Conservation (phyloP, 2,797 vertebrate genomes). For the Bovichtus diacanthus region DNA sequence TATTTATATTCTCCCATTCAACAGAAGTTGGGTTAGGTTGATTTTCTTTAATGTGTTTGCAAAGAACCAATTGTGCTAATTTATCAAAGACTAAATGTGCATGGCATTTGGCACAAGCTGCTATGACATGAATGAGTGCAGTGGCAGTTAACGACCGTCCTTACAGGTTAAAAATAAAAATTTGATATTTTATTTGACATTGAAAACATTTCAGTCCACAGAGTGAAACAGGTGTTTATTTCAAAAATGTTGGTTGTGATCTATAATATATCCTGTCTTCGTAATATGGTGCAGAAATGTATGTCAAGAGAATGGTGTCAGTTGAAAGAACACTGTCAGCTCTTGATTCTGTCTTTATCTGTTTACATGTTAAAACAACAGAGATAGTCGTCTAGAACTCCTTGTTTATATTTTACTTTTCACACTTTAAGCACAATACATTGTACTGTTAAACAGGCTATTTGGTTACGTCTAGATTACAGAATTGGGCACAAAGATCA, state of each 20-base stretch:
- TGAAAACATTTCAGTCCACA: background rate
- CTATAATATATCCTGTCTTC: background rate
- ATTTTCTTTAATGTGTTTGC: slow-evolving; percentile 22
- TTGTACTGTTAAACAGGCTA: slow-evolving; percentile 2
- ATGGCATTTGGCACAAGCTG: slow-evolving; percentile 65
- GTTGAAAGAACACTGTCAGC: background rate
- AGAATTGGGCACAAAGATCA: slow-evolving; percentile 6
- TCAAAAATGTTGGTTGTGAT: slow-evolving; percentile 2
- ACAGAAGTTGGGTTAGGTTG: background rate
- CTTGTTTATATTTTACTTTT: background rate
- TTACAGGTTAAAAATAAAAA: slow-evolving; percentile 29
- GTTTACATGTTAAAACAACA: slow-evolving; percentile 30
- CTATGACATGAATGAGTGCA: slow-evolving; percentile 63
- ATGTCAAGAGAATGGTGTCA: slow-evolving; percentile 12
- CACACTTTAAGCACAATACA: slow-evolving; percentile 17
- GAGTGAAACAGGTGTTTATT: slow-evolving; percentile 4
- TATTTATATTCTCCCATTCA: slow-evolving; percentile 39
- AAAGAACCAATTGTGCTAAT: slow-evolving; percentile 56
- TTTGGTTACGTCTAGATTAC: background rate
- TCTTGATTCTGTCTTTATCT: slow-evolving; percentile 12
- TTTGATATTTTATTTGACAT: background rate
- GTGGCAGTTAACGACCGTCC: slow-evolving; percentile 35
- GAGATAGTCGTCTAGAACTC: background rate
- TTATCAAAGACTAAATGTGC: slow-evolving; percentile 64
- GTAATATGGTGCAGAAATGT: slow-evolving; percentile 13